phyloP scores from a whole-genome alignment of 2,888 invertebrate species.

The Diplolepis rosae region DNA sequence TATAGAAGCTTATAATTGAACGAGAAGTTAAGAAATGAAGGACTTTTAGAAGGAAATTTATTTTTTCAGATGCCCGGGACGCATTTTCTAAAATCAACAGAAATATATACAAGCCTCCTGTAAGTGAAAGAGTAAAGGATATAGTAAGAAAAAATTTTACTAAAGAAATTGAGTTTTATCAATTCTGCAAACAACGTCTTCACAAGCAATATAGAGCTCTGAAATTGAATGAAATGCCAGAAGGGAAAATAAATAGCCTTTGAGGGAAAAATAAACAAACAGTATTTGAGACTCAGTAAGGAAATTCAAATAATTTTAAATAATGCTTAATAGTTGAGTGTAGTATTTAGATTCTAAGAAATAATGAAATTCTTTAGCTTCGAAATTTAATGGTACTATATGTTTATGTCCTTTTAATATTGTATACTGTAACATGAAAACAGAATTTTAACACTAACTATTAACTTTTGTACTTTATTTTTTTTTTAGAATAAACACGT shows the following conservation, averaged over 20 bases:
- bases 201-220: constrained; percentile 87
- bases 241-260: constrained; percentile 1
- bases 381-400: too few relatives aligned
- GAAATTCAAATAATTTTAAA: too few relatives aligned
- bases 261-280: constrained; percentile 27
- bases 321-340: too few relatives aligned
- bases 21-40: too few relatives aligned
- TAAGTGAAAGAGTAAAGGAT: constrained; percentile 89
- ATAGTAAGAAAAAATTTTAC: constrained; percentile 91
- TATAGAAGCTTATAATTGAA: too few relatives aligned
- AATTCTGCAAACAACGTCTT: constrained; percentile 90
- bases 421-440: too few relatives aligned
- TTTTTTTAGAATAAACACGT: neutral
- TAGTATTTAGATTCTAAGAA: too few relatives aligned
- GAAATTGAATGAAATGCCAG: constrained; percentile 72
- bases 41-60: neutral
- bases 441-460: too few relatives aligned
- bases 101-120: constrained; percentile 91
- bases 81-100: constrained; percentile 87
- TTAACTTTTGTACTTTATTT: neutral
- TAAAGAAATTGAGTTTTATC: constrained; percentile 92
- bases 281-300: constrained; percentile 5
- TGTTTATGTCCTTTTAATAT: too few relatives aligned
- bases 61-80: constrained; percentile 82
- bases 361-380: too few relatives aligned